These are phyloP conservation scores for Polyploca ridens DNA, from an alignment of 2,888 invertebrate genomes.

Conservation along the genomic window DNA sequence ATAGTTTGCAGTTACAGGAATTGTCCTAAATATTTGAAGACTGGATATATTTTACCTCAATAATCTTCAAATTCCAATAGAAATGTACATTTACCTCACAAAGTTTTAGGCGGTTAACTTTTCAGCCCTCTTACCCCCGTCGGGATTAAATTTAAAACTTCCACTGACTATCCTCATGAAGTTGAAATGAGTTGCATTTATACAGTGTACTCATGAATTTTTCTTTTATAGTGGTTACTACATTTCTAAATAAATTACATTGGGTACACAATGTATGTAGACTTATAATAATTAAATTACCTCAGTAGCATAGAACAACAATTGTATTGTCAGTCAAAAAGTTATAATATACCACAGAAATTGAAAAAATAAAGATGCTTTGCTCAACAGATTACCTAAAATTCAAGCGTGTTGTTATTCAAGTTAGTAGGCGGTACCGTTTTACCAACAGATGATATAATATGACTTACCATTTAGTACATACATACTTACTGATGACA, in stretches of 20 bases:
- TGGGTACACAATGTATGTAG: no score
- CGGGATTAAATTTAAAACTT: conserved; percentile 79
- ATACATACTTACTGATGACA: no score
- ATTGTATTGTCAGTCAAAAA: no score
- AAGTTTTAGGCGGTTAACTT: conserved; percentile 75
- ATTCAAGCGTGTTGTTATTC: no score
- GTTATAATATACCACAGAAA: no score
- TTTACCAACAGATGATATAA: no score
- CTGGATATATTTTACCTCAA: not conserved
- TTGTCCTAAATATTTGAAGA: not conserved
- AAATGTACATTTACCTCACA: conserved; percentile 26
- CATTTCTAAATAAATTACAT: conserved; percentile 18
- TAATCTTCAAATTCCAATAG: conserved; percentile 10
- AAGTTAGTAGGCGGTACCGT: no score
- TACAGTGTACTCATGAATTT: conserved; percentile 56
- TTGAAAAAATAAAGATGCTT: no score
- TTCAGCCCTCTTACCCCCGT: conserved; percentile 70
- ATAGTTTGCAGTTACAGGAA: not conserved
- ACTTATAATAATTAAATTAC: no score
- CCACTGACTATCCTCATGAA: conserved; percentile 69
- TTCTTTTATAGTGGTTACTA: conserved; percentile 33
- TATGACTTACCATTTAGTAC: no score
- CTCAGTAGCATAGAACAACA: no score
- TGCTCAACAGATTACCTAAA: no score
- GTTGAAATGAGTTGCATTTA: conserved; percentile 73